These are phyloP conservation scores for Chrysochloris asiatica DNA, from an alignment of 2,113 vertebrate genomes.

Conservation along the genomic window DNA sequence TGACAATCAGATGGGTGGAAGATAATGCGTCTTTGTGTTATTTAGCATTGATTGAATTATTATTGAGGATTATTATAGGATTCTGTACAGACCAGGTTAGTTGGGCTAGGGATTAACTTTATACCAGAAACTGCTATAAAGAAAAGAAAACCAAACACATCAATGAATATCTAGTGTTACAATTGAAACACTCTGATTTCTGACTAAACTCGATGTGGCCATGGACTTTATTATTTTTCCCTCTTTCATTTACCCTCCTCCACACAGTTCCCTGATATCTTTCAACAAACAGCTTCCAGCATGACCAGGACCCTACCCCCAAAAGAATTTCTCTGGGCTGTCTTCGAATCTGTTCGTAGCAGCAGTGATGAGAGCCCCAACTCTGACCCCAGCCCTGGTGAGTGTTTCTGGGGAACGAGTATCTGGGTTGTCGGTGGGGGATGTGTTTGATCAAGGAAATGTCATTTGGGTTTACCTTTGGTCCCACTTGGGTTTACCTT, in stretches of 20 bases:
- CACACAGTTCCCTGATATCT: slow-evolving; percentile 82
- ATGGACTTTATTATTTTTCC: not conserved
- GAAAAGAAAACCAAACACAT: not conserved
- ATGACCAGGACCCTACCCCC: slow-evolving; percentile 50
- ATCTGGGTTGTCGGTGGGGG: not conserved
- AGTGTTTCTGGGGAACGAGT: slow-evolving; percentile 52
- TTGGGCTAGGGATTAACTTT: slow-evolving; percentile 2
- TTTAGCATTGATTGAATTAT: not conserved
- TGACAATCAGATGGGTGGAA: slow-evolving; percentile 16
- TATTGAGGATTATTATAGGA: not conserved
- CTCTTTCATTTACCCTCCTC: not conserved
- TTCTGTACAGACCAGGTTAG: not conserved
- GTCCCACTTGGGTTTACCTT: not conserved
- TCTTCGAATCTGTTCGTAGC: slow-evolving; percentile 80
- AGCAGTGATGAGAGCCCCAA: not conserved
- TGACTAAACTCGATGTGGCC: not conserved
- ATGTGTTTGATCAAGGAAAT: not conserved
- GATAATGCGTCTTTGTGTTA: not conserved
- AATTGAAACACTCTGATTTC: not conserved
- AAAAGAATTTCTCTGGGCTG: slow-evolving; percentile 80
- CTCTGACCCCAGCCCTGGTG: slow-evolving; percentile 72
- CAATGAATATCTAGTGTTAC: not conserved
- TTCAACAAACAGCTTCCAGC: slow-evolving; percentile 81
- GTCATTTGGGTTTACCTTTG: not conserved
- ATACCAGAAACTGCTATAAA: not conserved